Base-by-base conservation (phyloP, 1,140 invertebrate species). In the Armadillidium nasatum region DNA sequence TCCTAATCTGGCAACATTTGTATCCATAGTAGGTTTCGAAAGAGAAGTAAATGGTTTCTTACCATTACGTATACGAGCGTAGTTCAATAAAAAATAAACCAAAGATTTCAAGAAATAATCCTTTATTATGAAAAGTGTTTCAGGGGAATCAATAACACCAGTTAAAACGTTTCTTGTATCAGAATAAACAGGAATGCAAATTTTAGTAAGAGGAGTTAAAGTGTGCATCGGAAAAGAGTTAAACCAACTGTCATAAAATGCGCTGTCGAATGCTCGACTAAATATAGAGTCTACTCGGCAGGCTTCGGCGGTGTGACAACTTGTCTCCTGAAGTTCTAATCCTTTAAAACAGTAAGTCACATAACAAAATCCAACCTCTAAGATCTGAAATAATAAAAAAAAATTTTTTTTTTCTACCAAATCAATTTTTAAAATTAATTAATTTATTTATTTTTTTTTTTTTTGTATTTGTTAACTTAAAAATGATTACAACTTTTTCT, bases 321-420 rank as follows among this genome's bases (percentile, higher is more conserved):
- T 87, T 22, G 87, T 88, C 77, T 88, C 86, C 81, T 88, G 87
- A 11, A 88, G 82, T 76, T 88, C 87, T 23, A 87, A 81, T 10
- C 87, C 87, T 81, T 87, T 87, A 10, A 87, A 82, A 74, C 81
- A 84, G 54, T 87, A 78, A 6, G 82, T 84, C 45, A 82, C 83
- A 81, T 84, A 86, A n/a, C 83, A 82, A 69, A 82, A 82, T 0
- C 86, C 86, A 50, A 83, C 73, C 80, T 87, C 87, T 44, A 86
- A 76, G 10, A 87, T 81, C 73, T 79, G 74, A 50, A 78, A 71
- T 15, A 33, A n/a, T n/a, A n/a, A n/a, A 23, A 10, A 10, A 19
- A 11, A 10, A 10, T 21, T 23, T 19, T 19, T 19, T 70, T 21
- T 10, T 10, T n/a, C n/a, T 19, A 10, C 68, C 11, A 10, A 10